phyloP scores from a whole-genome alignment of 1,140 invertebrate species.

The Dendrolimus kikuchii region DNA sequence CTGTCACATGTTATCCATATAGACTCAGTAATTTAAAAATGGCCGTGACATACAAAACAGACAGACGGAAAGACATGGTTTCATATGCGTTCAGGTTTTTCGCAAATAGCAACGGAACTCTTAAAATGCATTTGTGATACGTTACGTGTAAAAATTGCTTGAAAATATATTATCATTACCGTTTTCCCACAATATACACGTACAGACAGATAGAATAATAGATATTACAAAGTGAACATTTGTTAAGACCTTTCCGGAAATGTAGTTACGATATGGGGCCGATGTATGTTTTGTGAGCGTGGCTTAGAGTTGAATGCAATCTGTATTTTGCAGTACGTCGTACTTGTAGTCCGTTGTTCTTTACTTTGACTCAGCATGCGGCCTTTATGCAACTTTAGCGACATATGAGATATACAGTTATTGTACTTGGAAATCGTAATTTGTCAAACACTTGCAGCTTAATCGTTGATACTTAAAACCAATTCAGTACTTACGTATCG shows the following conservation, averaged over 20 bases:
- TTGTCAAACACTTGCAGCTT: slow-evolving; percentile 28
- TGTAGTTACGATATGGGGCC: slow-evolving; percentile 36
- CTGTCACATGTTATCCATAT: background rate
- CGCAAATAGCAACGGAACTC: too few species aligned
- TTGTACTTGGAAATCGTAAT: slow-evolving; percentile 38
- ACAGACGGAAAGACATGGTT: too few species aligned
- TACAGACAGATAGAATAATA: too few species aligned
- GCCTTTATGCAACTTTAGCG: slow-evolving; percentile 36
- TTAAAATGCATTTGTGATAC: too few species aligned
- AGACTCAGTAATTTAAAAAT: too few species aligned
- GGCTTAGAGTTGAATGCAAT: slow-evolving; percentile 30
- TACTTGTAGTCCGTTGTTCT: slow-evolving; percentile 6
- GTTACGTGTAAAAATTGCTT: too few species aligned
- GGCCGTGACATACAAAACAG: too few species aligned
- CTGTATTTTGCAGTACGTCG: slow-evolving; percentile 14
- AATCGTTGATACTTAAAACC: slow-evolving; percentile 30
- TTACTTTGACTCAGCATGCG: slow-evolving; percentile 36
- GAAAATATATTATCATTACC: too few species aligned
- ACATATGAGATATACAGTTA: slow-evolving; percentile 48
- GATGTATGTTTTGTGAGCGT: slow-evolving; percentile 19
- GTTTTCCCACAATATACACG: too few species aligned
- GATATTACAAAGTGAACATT: slow-evolving; percentile 8
- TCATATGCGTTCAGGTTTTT: too few species aligned
- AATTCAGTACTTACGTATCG: background rate
- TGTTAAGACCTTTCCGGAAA: slow-evolving; percentile 38